Conservation (phyloP, 2,888 invertebrate species). For the Perdita meconis region DNA sequence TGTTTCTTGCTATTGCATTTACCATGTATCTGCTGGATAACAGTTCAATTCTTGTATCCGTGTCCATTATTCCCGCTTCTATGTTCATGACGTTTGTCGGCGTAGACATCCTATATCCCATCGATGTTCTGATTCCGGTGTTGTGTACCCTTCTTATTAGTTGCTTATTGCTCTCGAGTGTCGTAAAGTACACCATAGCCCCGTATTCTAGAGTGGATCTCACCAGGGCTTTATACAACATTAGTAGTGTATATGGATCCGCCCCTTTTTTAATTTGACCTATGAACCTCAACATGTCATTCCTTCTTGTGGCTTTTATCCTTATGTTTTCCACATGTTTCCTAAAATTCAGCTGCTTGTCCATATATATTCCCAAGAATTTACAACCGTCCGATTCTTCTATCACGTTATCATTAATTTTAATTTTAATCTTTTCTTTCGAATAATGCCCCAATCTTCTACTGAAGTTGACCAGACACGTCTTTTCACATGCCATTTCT, state of each 20-base stretch:
- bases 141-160: neutral
- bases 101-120: neutral
- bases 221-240: slow-evolving; percentile 10
- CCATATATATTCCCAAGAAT: neutral
- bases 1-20: neutral
- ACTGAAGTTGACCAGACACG: neutral
- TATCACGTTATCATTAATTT: neutral
- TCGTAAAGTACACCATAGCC: neutral
- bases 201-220: slow-evolving; percentile 12
- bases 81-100: neutral
- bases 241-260: neutral
- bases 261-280: slow-evolving; percentile 8
- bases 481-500: neutral
- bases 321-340: neutral
- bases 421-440: neutral
- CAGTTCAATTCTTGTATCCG: neutral
- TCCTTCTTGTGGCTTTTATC: neutral
- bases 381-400: neutral
- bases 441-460: neutral
- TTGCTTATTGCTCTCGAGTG: neutral
- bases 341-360: neutral
- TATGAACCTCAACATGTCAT: neutral
- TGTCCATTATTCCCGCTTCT: neutral
- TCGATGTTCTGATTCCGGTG: neutral
- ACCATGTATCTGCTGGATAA: neutral